Percentiles rank a stretch among this genome's conserved stretches.
phyloP scores from a whole-genome alignment of 2,113 vertebrate species.

The Protobothrops mucrosquamatus region DNA sequence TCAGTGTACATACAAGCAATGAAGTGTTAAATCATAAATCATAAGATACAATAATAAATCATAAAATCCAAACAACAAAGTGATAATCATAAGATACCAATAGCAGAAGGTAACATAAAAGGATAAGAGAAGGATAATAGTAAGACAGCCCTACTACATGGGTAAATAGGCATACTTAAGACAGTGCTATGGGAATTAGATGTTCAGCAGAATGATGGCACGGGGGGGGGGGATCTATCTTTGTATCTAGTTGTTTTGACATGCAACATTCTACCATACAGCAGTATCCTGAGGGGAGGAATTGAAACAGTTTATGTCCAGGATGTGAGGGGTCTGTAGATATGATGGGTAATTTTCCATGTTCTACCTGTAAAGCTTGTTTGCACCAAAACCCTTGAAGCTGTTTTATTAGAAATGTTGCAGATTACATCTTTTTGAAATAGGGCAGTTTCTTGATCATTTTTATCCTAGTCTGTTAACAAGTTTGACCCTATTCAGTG shows the following conservation, averaged over 20 bases:
- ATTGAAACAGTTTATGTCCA: neutral
- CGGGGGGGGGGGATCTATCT: neutral
- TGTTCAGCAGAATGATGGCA: neutral
- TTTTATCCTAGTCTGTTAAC: neutral
- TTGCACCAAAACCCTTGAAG: neutral
- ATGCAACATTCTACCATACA: neutral
- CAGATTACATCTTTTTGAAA: neutral
- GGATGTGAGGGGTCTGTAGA: neutral
- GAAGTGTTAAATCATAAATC: too few species aligned
- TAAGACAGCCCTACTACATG: neutral
- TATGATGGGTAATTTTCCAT: neutral
- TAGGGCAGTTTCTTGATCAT: neutral
- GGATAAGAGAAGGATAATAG: neutral
- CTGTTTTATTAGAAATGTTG: neutral
- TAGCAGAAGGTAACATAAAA: neutral
- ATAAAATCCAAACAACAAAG: neutral
- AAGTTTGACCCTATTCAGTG: neutral
- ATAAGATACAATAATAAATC: too few species aligned
- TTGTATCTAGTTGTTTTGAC: neutral
- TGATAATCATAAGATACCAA: neutral
- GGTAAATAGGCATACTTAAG: neutral
- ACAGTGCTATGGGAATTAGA: neutral
- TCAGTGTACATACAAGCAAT: neutral
- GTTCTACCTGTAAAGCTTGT: neutral
- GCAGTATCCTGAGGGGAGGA: neutral